These are phyloP conservation scores for Rhorus exstirpatorius DNA, from an alignment of 2,888 invertebrate species.

Conservation along the genomic window DNA sequence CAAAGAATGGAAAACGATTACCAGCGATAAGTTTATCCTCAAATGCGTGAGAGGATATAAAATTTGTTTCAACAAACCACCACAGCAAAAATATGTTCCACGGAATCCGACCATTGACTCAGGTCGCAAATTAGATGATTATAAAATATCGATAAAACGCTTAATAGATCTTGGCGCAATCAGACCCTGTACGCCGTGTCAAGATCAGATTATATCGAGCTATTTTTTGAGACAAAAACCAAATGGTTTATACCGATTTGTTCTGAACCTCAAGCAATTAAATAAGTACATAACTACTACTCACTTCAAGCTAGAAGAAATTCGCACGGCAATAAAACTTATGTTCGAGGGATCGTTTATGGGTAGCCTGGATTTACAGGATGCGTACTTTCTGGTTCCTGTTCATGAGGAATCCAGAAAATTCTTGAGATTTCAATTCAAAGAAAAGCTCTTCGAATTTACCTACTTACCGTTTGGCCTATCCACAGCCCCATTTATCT, in stretches of 20 bases:
- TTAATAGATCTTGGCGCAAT: constrained; percentile 5
- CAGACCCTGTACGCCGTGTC: constrained; percentile 45
- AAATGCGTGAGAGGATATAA: constrained; percentile 10
- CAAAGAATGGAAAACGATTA: constrained; percentile 16
- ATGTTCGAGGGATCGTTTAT: constrained; percentile 4
- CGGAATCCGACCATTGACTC: not conserved
- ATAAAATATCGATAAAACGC: not conserved
- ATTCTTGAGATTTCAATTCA: constrained; percentile 69
- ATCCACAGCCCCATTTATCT: constrained; percentile 68
- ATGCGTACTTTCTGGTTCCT: constrained; percentile 48
- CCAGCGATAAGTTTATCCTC: constrained; percentile 15
- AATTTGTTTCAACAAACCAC: not conserved
- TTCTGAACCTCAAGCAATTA: constrained; percentile 16
- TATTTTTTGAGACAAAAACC: constrained; percentile 18
- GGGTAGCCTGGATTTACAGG: constrained; percentile 10
- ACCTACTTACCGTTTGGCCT: constrained; percentile 68
- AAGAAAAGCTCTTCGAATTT: constrained; percentile 67
- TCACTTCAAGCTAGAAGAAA: constrained; percentile 37
- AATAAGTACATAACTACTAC: constrained; percentile 16
- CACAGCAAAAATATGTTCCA: constrained; percentile 6
- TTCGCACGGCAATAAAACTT: constrained; percentile 11
- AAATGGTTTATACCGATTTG: constrained; percentile 13
- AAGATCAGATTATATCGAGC: constrained; percentile 18
- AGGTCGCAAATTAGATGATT: not conserved
- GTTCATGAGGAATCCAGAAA: constrained; percentile 49